These are phyloP conservation scores for Acanthochromis polyacanthus DNA, from an alignment of 2,113 vertebrate species.

Conservation along the genomic window DNA sequence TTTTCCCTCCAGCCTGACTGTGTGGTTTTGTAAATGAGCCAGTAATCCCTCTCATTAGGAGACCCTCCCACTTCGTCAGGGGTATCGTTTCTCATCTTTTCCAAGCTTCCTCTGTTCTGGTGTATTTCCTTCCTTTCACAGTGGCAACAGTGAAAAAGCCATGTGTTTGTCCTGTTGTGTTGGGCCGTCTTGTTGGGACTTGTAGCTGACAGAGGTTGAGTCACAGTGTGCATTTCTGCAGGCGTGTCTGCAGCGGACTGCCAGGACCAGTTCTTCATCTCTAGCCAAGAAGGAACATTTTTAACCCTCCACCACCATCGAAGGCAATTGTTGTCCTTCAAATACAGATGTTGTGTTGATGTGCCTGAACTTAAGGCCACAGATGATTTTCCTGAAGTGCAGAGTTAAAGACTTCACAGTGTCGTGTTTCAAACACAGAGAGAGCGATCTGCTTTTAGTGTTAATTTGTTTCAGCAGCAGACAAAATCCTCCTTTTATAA, in stretches of 20 bases:
- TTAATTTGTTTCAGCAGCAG: background rate
- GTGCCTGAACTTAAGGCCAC: background rate
- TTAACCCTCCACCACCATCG: background rate
- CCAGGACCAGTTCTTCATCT: constrained; percentile 59
- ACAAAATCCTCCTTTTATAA: background rate
- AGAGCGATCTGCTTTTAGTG: too few relatives aligned
- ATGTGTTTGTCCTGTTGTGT: constrained; percentile 34
- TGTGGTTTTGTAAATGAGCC: constrained; percentile 20
- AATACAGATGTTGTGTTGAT: constrained; percentile 9
- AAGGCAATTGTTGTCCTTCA: background rate
- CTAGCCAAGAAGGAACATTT: background rate
- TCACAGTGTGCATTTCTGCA: constrained; percentile 49
- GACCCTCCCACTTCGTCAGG: constrained; percentile 13
- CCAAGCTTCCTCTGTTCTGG: background rate
- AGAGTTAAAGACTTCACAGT: background rate
- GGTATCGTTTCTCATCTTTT: background rate
- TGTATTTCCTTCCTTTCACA: constrained; percentile 34
- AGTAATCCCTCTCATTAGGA: background rate
- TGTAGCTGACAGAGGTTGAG: constrained; percentile 34
- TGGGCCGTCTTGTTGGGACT: constrained; percentile 24
- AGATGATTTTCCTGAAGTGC: constrained; percentile 22
- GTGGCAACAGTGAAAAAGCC: background rate
- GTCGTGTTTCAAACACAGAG: background rate
- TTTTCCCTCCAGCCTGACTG: background rate
- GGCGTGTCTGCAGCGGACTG: constrained; percentile 52